Percentiles rank a stretch among this genome's conserved stretches.
Conservation (phyloP, 1,140 invertebrate species). For the Penaeus vannamei region DNA sequence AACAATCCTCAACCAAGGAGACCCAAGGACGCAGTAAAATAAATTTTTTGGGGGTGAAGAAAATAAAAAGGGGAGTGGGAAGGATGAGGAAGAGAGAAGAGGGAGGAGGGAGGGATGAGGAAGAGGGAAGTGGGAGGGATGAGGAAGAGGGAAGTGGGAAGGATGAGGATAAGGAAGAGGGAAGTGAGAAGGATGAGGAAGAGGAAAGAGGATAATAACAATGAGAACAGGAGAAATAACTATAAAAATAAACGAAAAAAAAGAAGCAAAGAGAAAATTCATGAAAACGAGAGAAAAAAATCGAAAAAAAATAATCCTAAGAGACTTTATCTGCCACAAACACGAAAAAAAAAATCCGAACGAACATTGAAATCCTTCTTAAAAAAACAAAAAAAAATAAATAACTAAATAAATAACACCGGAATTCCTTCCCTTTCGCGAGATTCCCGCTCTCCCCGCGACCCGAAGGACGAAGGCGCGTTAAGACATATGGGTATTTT, state of each 20-base stretch:
- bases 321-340: too few relatives aligned
- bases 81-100: background rate
- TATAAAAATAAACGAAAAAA: background rate
- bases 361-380: too few relatives aligned
- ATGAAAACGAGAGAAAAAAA: background rate
- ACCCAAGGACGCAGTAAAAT: too few relatives aligned
- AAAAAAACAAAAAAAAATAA: too few relatives aligned
- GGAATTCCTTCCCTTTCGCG: too few relatives aligned
- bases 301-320: background rate
- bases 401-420: too few relatives aligned
- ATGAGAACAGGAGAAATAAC: background rate
- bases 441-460: too few relatives aligned
- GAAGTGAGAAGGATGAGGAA: background rate
- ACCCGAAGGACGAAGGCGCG: too few relatives aligned
- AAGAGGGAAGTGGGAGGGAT: background rate
- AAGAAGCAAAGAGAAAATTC: background rate
- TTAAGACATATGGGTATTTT: too few relatives aligned
- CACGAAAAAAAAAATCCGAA: too few relatives aligned
- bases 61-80: background rate
- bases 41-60: background rate
- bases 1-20: too few relatives aligned
- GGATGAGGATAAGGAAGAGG: background rate
- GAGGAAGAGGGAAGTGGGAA: background rate
- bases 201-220: background rate
- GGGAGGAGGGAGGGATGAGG: background rate